Evolutionary conservation across 2,888 invertebrate genomes (phyloP).

Genomic region (Amiota minor): DNA sequence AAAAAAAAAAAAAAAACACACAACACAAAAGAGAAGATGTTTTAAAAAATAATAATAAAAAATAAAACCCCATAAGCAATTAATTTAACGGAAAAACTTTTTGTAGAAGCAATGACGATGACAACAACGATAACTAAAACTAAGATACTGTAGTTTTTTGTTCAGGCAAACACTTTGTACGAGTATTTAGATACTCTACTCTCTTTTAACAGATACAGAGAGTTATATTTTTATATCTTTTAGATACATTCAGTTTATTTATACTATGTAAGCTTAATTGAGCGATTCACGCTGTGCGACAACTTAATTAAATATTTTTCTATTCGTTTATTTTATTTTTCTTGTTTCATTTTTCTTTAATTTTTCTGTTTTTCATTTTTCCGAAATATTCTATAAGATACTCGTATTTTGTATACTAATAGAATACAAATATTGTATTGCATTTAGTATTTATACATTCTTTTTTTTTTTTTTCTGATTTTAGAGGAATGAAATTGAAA

Average conservation of each 20-base stretch:
- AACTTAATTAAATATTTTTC: constrained; percentile 60
- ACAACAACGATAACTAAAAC: constrained; percentile 4
- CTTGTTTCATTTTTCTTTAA: neutral
- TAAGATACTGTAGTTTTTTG: neutral
- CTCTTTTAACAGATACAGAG: neutral
- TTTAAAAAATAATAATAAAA: too few species aligned
- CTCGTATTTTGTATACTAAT: neutral
- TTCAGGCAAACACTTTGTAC: neutral
- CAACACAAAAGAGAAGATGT: too few species aligned
- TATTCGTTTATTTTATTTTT: neutral
- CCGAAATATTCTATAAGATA: constrained; percentile 1
- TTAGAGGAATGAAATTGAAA: constrained; percentile 3
- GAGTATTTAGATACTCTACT: constrained; percentile 8
- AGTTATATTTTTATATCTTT: neutral
- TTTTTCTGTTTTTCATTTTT: constrained; percentile 22
- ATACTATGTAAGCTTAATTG: constrained; percentile 49
- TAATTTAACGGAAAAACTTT: constrained; percentile 66
- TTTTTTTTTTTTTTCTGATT: neutral
- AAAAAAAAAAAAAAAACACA: too few species aligned
- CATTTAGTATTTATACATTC: too few species aligned
- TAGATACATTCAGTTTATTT: too few species aligned
- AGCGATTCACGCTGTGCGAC: constrained; percentile 68
- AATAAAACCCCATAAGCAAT: constrained; percentile 45
- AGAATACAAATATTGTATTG: too few species aligned
- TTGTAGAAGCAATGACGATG: constrained; percentile 39